Percentiles rank a stretch among this genome's conserved stretches.
These are phyloP conservation scores for Lutjanus campechanus DNA, from an alignment of 2,797 vertebrate genomes.

Conservation along the genomic window DNA sequence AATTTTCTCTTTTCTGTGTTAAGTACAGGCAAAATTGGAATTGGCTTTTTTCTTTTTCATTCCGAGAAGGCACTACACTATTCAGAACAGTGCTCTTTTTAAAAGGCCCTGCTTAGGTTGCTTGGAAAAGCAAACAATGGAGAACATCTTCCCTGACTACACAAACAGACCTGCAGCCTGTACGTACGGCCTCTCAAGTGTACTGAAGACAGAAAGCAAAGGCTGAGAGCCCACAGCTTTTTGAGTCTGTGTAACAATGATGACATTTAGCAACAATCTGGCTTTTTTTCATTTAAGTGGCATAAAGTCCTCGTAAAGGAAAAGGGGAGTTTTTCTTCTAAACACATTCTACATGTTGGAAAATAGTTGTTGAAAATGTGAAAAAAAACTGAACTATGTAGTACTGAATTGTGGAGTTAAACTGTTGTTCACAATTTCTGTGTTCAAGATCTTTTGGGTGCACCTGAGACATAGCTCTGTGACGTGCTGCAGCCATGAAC, in stretches of 20 bases:
- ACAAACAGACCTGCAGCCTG: neutral
- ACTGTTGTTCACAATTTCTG: no score
- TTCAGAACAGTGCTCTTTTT: neutral
- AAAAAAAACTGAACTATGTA: no score
- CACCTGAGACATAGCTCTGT: no score
- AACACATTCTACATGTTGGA: no score
- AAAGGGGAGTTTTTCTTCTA: no score
- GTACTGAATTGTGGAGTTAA: no score
- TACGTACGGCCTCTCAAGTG: neutral
- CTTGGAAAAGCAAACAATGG: neutral
- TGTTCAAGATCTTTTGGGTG: no score
- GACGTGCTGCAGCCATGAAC: no score
- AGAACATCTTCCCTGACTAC: neutral
- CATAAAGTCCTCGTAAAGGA: no score
- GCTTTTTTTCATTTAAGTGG: no score
- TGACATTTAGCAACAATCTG: neutral
- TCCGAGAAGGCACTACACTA: neutral
- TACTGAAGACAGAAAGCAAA: neutral
- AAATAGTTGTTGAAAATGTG: no score
- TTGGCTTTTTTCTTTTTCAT: neutral
- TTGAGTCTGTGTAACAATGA: neutral
- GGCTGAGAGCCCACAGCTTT: neutral
- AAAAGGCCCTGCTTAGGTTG: neutral
- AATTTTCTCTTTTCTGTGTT: neutral
- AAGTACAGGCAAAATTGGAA: neutral